Base-by-base conservation (phyloP, 2,797 vertebrate species). In the Micrastur ruficollis region DNA sequence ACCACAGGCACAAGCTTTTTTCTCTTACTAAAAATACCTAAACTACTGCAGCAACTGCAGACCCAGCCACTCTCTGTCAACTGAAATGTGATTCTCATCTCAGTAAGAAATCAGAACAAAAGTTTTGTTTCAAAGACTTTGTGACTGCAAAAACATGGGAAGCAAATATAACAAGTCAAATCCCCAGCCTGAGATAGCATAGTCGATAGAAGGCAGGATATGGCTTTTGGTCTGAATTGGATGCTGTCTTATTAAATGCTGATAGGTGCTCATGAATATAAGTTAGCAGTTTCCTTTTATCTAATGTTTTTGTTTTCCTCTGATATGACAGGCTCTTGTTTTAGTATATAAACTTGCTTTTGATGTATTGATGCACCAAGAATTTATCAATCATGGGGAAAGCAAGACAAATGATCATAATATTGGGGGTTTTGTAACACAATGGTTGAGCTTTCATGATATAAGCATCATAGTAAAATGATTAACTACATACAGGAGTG, bases 211-310 rank as follows among this genome's bases (percentile, higher is more conserved):
- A 95, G 29, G 47, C 55, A 84, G 70, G 55, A 89, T 93, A 89
- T 46, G 44, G 53, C 61, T 92, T 95, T 87, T 82, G 63, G 82
- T 72, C 67, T 94, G 83, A 93, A 78, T 22, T 86, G 29, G n/a
- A 67, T 76, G 67, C 31, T 46, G 26, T 72, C 75, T 90, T 89
- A 93, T 80, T 89, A 94, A 81, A 95, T 56, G 74, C 49, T 82
- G 85, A 81, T 84, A 88, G 76, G 36, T 76, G 20, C 56, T 93
- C 47, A 73, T 56, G 67, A 94, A 92, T 89, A 17, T 40, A 81
- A 94, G 84, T 65, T 75, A 84, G 75, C 46, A 61, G 81, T 63
- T 94, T 89, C 71, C 74, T 93, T 96, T 83, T 84, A 91, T 70
- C 62, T 79, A 71, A 67, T 3, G 8, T 5, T 76, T 88, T 83